Evolutionary conservation across 2,888 invertebrate species (phyloP).

Genomic region (Ectemnius cavifrons): DNA sequence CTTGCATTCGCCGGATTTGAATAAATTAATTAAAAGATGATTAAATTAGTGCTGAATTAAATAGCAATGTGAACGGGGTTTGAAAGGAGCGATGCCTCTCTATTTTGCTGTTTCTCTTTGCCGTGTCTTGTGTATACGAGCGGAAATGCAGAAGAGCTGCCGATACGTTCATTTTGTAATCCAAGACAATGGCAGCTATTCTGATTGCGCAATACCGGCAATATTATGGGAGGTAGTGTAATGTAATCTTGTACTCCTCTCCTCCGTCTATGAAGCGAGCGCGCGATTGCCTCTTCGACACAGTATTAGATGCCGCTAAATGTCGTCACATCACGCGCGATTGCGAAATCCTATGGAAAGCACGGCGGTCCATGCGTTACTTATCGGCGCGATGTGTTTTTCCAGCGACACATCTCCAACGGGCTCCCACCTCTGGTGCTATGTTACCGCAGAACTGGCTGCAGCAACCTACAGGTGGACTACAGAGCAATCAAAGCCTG

Average conservation of each 20-base stretch:
- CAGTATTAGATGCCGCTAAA: background rate
- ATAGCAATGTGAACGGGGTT: too few species aligned
- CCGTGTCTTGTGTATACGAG: background rate
- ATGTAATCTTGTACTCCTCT: background rate
- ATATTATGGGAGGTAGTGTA: conserved; percentile 2
- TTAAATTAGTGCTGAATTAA: too few species aligned
- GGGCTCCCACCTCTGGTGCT: conserved; percentile 80
- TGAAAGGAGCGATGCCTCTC: too few species aligned
- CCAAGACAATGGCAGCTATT: conserved; percentile 8
- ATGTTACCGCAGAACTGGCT: conserved; percentile 80
- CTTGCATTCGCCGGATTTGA: too few species aligned
- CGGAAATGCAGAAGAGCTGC: conserved; percentile 4
- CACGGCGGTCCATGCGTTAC: background rate
- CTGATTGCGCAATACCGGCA: background rate
- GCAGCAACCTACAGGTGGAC: conserved; percentile 78
- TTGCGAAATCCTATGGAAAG: background rate
- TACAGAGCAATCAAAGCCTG: conserved; percentile 80
- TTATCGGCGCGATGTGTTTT: conserved; percentile 7
- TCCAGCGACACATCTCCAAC: conserved; percentile 80
- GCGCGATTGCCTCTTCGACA: conserved; percentile 4
- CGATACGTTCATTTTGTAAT: conserved; percentile 6
- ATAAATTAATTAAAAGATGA: too few species aligned
- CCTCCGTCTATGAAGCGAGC: conserved; percentile 1
- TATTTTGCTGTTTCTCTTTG: too few species aligned
- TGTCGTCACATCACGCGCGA: too few species aligned